phyloP scores from a whole-genome alignment of 2,797 vertebrate species.

The Karalla daura region DNA sequence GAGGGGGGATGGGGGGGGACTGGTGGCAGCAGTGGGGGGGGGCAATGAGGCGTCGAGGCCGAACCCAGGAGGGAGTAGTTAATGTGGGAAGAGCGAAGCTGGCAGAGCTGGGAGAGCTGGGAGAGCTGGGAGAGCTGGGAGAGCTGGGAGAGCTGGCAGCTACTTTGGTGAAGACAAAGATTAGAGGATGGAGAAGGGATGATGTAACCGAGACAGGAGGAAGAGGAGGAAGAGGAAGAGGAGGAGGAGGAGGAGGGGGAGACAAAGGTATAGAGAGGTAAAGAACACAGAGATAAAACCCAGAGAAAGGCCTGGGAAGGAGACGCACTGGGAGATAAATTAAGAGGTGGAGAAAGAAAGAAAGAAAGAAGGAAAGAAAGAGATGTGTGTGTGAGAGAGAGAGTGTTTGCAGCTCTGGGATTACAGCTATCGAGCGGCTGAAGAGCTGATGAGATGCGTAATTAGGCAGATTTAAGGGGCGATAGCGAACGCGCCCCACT shows the following conservation, averaged over 20 bases:
- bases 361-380: conserved; percentile 20
- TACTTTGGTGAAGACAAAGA: conserved; percentile 31
- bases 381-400: not conserved
- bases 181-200: conserved; percentile 38
- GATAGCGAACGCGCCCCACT: conserved; percentile 56
- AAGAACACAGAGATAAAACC: conserved; percentile 23
- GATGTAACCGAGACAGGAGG: conserved; percentile 19
- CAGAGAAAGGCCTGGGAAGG: conserved; percentile 21
- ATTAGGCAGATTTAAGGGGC: conserved; percentile 78
- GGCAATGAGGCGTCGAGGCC: conserved; percentile 36
- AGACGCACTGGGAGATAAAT: too few relatives aligned
- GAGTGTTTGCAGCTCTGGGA: conserved; percentile 46
- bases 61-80: conserved; percentile 50
- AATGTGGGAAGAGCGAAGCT: conserved; percentile 11
- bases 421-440: conserved; percentile 60
- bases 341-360: conserved; percentile 21
- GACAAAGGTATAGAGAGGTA: too few relatives aligned
- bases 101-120: conserved; percentile 26
- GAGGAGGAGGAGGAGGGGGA: conserved; percentile 9
- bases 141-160: conserved; percentile 28
- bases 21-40: not conserved
- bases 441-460: conserved; percentile 74
- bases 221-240: not conserved
- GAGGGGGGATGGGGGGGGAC: not conserved
- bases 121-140: too few relatives aligned